phyloP scores from a whole-genome alignment of 2,888 invertebrate genomes.

The Emmelina monodactyla region DNA sequence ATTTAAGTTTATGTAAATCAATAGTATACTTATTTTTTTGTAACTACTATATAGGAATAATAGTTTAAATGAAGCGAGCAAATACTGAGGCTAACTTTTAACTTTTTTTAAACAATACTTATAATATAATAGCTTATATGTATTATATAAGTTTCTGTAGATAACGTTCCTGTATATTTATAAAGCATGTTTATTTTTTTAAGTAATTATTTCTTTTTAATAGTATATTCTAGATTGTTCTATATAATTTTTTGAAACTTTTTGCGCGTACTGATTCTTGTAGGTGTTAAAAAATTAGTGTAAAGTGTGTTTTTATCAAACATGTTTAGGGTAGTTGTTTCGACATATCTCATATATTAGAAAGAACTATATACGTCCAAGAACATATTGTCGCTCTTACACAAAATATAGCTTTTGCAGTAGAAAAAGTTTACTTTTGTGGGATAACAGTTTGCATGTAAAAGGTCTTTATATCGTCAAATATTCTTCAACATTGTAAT shows the following conservation, averaged over 20 bases:
- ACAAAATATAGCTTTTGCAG: background rate
- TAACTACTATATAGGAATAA: background rate
- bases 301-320: slow-evolving; percentile 30
- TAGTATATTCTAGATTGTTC: background rate
- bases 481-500: background rate
- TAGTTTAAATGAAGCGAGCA: background rate
- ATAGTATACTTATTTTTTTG: background rate
- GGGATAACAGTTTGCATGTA: slow-evolving; percentile 21
- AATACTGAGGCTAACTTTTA: background rate
- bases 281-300: background rate
- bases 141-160: slow-evolving; percentile 1
- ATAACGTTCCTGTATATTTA: background rate
- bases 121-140: background rate
- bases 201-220: background rate
- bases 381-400: background rate
- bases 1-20: background rate
- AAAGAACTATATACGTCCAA: background rate
- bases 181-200: background rate
- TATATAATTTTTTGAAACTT: background rate
- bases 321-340: slow-evolving; percentile 26
- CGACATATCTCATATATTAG: slow-evolving; percentile 22
- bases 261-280: slow-evolving; percentile 1
- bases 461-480: slow-evolving; percentile 16
- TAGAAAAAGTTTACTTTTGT: background rate
- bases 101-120: background rate